A percentile compares a stretch with the other conserved stretches of the same genome.
phyloP scores from a whole-genome alignment of 2,888 invertebrate species.

The Coenonympha arcania region DNA sequence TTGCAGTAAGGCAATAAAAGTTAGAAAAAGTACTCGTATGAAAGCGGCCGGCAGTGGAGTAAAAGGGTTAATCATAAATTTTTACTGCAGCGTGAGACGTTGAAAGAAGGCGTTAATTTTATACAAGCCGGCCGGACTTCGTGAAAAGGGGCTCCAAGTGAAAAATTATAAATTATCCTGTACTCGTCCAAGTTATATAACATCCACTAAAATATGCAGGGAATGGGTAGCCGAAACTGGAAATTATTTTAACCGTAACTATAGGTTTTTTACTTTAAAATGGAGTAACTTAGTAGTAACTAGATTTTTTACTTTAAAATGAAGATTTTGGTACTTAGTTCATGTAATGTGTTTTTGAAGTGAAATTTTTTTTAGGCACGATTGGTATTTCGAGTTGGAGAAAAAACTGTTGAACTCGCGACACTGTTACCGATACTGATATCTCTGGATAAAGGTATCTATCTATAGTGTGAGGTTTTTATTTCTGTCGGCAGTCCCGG shows the following conservation, averaged over 20 bases:
- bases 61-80: slow-evolving; percentile 20
- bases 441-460: too few relatives aligned
- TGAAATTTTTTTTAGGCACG: too few relatives aligned
- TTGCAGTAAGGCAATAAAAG: slow-evolving; percentile 6
- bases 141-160: slow-evolving; percentile 17
- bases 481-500: too few relatives aligned
- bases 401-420: too few relatives aligned
- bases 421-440: too few relatives aligned
- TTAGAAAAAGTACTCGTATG: slow-evolving; percentile 14
- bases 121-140: slow-evolving; percentile 29
- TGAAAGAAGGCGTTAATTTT: slow-evolving; percentile 41
- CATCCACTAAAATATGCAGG: neutral
- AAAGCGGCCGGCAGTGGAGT: slow-evolving; percentile 14
- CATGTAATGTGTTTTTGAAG: too few relatives aligned
- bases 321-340: too few relatives aligned
- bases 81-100: slow-evolving; percentile 37
- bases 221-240: neutral
- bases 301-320: too few relatives aligned
- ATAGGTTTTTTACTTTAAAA: too few relatives aligned
- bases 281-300: too few relatives aligned
- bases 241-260: neutral
- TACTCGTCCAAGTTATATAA: slow-evolving; percentile 3
- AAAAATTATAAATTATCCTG: slow-evolving; percentile 44
- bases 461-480: too few relatives aligned
- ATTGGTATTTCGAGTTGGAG: too few relatives aligned